Base-by-base conservation (phyloP, 1,140 invertebrate genomes). In the Dryas iulia region DNA sequence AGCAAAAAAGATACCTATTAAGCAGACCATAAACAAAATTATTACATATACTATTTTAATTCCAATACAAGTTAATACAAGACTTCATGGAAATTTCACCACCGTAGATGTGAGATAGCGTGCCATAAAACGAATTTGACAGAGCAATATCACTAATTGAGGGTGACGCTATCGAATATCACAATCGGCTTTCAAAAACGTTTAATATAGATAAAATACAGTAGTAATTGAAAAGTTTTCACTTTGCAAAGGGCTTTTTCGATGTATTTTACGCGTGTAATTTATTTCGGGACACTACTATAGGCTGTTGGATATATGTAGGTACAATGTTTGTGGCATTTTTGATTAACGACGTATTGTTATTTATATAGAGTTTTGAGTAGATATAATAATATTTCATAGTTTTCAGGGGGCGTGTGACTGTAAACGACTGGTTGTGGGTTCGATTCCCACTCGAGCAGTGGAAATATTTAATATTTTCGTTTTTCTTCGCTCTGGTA, bases 81-180 rank as follows among this genome's bases (percentile, higher is more conserved):
- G 18, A 18, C 21, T 47, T 47, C 18, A 21, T 47, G 18, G 18
- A 8, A 47, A 47, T 21, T 47, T n/a, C 39, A 18, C 39, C 18
- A 21, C 18, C 39, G 21, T 21, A 8, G 14, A 3, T n/a, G 21
- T 47, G 14, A 47, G 39, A 47, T 47, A 21, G 39, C 18, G 39
- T 47, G 39, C 14, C 2, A 47, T 5, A n/a, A 8, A 47, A 61
- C 33, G 63, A 58, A 64, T 66, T n/a, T 66, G 69, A 71, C 63
- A 66, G 59, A 52, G 23, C 69, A 71, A 71, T 71, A 66, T 66
- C 35, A 56, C 58, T 71, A 71, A 71, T 71, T 71, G 69, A 71
- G 26, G 63, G 69, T 21, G 31, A 24, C 64, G 66, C 33, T 67
- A 67, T 67, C 66, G 33, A 61, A 8, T 11, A 56, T 67, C 35